phyloP scores from a whole-genome alignment of 2,888 invertebrate genomes.

The Polymixis flavicincta region DNA sequence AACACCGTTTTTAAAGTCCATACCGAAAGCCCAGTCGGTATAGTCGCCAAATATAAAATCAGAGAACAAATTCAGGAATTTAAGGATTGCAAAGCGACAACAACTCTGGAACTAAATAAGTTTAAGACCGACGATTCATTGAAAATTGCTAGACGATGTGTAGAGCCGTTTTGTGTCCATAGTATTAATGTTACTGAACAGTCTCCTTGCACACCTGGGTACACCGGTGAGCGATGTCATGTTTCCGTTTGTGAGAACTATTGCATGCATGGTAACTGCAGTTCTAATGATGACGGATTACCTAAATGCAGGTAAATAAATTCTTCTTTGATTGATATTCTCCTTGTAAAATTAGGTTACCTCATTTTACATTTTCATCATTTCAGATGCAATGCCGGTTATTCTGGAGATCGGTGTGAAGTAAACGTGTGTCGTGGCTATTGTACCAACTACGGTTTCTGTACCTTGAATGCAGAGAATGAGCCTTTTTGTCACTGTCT shows the following conservation, averaged over 20 bases:
- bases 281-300: background rate
- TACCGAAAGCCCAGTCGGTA: too few relatives aligned
- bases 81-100: background rate
- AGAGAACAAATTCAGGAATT: slow-evolving; percentile 2
- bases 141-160: background rate
- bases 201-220: background rate
- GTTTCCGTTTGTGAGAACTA: slow-evolving; percentile 4
- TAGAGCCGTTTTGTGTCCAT: background rate
- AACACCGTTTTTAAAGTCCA: accelerated
- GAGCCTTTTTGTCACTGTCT: background rate
- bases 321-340: too few relatives aligned
- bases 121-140: background rate
- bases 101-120: background rate
- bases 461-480: background rate
- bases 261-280: background rate
- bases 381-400: background rate
- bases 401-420: background rate
- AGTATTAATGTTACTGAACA: background rate
- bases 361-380: background rate
- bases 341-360: too few relatives aligned
- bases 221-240: slow-evolving; percentile 5
- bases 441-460: background rate
- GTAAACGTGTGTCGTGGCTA: background rate
- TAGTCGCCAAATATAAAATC: slow-evolving; percentile 2
- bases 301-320: slow-evolving; percentile 5